Conservation (phyloP, 2,113 vertebrate genomes). For the Etia nguti region DNA sequence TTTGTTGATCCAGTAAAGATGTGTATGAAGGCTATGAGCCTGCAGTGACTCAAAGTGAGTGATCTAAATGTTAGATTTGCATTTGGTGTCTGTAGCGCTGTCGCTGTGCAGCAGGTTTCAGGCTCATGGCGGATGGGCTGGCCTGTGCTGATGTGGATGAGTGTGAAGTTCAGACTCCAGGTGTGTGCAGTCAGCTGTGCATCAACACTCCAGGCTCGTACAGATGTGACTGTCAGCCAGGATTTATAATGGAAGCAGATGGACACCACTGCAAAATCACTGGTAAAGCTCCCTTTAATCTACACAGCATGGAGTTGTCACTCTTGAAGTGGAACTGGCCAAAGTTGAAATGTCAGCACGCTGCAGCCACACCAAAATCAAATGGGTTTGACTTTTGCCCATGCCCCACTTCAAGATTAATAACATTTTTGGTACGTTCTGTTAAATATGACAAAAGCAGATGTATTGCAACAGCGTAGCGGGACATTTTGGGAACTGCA, state of each 20-base stretch:
- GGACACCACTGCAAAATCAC: conserved; percentile 76
- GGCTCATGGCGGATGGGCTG: conserved; percentile 43
- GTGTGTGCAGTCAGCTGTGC: conserved; percentile 82
- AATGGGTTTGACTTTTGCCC: background rate
- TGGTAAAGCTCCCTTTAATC: conserved; percentile 62
- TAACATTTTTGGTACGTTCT: background rate
- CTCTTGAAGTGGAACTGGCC: background rate
- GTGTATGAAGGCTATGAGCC: background rate
- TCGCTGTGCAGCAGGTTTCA: conserved; percentile 76
- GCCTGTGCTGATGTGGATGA: conserved; percentile 81
- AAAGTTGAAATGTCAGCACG: background rate
- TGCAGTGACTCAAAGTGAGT: background rate
- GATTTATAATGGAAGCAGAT: conserved; percentile 77
- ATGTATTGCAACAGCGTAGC: background rate
- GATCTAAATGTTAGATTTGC: background rate
- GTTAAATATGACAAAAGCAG: background rate
- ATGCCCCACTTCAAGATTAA: background rate
- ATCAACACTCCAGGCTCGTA: conserved; percentile 79
- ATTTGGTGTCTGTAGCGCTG: conserved; percentile 69
- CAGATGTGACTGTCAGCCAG: conserved; percentile 76
- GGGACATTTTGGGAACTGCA: background rate
- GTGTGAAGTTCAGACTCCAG: conserved; percentile 50
- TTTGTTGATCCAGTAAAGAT: background rate
- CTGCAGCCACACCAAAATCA: background rate
- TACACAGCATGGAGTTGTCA: background rate